A percentile compares a stretch with the other conserved stretches of the same genome.
Conservation (phyloP, 2,113 vertebrate genomes). For the Gadus macrocephalus region DNA sequence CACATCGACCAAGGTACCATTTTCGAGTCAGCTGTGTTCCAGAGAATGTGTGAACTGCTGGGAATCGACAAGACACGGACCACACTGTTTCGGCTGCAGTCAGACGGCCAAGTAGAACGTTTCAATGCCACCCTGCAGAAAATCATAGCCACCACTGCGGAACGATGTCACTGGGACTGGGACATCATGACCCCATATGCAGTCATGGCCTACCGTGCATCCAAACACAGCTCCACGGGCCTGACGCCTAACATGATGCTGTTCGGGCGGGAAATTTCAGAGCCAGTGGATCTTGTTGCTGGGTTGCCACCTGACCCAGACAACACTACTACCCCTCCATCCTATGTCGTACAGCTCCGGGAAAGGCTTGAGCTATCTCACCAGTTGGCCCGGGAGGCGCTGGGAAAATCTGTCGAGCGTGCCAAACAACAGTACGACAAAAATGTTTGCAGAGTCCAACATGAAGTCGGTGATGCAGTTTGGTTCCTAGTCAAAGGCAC, state of each 20-base stretch:
- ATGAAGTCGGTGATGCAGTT: constrained; percentile 19
- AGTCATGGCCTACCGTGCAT: constrained; percentile 10
- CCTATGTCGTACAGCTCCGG: not conserved
- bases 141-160: too few species aligned
- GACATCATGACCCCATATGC: not conserved
- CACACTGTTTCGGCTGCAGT: too few species aligned
- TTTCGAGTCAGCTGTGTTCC: too few species aligned
- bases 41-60: too few species aligned
- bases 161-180: too few species aligned
- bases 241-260: constrained; percentile 7
- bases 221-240: constrained; percentile 13
- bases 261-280: not conserved
- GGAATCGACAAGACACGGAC: too few species aligned
- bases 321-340: not conserved
- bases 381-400: too few species aligned
- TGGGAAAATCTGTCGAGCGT: not conserved
- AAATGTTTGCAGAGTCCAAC: not conserved
- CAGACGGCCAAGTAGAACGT: too few species aligned
- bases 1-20: too few species aligned
- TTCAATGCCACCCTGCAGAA: too few species aligned
- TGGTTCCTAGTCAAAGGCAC: constrained; percentile 24
- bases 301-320: not conserved
- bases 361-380: constrained; percentile 14
- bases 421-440: constrained; percentile 9
- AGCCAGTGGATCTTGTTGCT: not conserved